phyloP scores from a whole-genome alignment of 2,888 invertebrate species.

The Scaptomyza caliginosa region DNA sequence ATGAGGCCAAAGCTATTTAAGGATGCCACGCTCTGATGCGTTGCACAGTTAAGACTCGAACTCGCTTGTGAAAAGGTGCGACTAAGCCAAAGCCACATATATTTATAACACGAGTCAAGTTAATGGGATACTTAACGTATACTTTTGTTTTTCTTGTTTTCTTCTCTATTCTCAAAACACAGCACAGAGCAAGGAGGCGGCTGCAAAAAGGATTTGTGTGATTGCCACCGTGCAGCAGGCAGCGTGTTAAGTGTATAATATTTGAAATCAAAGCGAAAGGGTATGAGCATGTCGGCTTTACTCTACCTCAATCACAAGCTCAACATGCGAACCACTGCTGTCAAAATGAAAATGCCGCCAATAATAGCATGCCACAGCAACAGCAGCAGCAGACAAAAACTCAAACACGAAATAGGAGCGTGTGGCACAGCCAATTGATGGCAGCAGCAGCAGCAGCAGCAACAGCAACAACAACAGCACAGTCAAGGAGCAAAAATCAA shows the following conservation, averaged over 20 bases:
- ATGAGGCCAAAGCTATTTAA: conserved; percentile 71
- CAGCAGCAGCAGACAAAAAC: conserved; percentile 11
- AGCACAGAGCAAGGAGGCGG: conserved; percentile 9
- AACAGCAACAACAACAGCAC: conserved; percentile 13
- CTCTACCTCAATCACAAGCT: conserved; percentile 68
- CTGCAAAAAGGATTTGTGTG: conserved; percentile 14
- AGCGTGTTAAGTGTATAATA: conserved; percentile 80
- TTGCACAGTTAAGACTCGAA: conserved; percentile 72
- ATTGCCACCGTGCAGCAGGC: conserved; percentile 48
- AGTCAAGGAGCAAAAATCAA: conserved; percentile 24
- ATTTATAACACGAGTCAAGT: conserved; percentile 5
- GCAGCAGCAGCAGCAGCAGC: conserved; percentile 19
- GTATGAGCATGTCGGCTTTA: conserved; percentile 74
- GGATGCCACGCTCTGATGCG: conserved; percentile 75
- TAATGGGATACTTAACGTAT: conserved; percentile 41
- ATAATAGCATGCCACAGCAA: conserved; percentile 11
- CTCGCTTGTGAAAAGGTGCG: conserved; percentile 63
- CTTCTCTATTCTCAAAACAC: conserved; percentile 5
- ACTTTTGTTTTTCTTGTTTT: conserved; percentile 21
- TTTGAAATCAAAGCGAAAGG: conserved; percentile 83
- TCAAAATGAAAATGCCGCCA: conserved; percentile 77
- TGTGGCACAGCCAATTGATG: conserved; percentile 38
- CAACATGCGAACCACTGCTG: conserved; percentile 81
- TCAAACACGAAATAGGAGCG: conserved; percentile 18
- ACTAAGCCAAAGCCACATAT: conserved; percentile 9